These are phyloP conservation scores for Glyphotaelius pellucidus DNA, from an alignment of 2,888 invertebrate species.

Conservation along the genomic window DNA sequence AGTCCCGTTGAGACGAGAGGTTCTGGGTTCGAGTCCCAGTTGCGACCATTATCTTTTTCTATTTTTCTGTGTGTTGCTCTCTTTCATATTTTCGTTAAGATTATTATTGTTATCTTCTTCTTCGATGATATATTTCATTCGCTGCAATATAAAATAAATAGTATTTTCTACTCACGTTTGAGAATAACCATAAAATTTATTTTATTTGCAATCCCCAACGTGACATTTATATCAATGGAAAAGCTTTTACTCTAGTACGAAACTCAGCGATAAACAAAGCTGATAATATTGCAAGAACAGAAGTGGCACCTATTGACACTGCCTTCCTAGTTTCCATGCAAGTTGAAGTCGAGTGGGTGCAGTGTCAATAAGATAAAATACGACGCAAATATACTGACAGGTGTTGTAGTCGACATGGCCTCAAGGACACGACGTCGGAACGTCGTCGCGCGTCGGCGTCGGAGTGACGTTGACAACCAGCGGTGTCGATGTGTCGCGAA, in stretches of 20 bases:
- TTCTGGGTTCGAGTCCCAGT: too few species aligned
- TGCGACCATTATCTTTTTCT: too few species aligned
- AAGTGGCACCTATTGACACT: neutral
- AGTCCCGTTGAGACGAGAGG: too few species aligned
- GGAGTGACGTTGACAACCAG: neutral
- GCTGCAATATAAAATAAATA: neutral
- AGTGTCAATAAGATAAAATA: neutral
- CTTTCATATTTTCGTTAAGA: too few species aligned
- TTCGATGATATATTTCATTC: too few species aligned
- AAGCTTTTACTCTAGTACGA: neutral
- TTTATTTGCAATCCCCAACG: neutral
- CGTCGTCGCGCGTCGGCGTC: neutral
- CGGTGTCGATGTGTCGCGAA: neutral
- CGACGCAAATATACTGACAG: constrained; percentile 4
- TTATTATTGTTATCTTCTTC: too few species aligned
- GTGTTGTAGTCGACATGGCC: neutral
- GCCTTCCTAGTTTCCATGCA: neutral
- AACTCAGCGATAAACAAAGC: neutral
- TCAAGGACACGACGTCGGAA: neutral
- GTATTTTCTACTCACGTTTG: neutral
- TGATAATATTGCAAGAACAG: neutral
- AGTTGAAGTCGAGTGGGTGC: neutral
- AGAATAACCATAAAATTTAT: neutral
- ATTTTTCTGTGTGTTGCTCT: too few species aligned
- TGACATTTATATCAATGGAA: neutral